Evolutionary conservation across 2,113 vertebrate species (phyloP), one percentile per base, ranked within the genome.

Genomic region (Eleginops maclovinus): DNA sequence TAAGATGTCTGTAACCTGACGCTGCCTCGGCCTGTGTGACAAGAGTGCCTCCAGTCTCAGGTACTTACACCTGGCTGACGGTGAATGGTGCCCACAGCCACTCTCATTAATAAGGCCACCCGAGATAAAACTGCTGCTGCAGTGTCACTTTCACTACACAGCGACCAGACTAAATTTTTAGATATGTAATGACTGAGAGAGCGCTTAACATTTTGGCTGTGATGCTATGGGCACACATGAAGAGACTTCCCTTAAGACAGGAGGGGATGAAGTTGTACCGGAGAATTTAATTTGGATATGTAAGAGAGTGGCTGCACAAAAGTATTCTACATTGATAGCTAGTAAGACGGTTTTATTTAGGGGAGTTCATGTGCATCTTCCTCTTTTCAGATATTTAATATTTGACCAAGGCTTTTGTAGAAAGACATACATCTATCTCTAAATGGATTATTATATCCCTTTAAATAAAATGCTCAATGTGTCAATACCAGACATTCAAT

Each of bases 1-100:
- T 63, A 79, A 84, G 76, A 46, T 16, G 17, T 72, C 61, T 50
- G 86, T 75, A 87, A 92, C 77, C 65, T 2, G 84, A 90, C 49
- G 43, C 75, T 9, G 4, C 41, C 73, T 72, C 79, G 41, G 44
- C 24, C 73, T n/a, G 70, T 17, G 47, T 43, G 56, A 66, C 56
- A 10, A n/a, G 80, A 84, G 66, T 36, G 66, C 16, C 15, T 59
- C 62, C 54, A 19, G 80, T 67, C 75, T 75, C 75, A 60, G 85
- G 83, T 61, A 43, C 77, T 82, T 88, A 80, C 67, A 89, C 82
- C 85, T 86, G 79, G 75, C 77, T 55, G 59, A 21, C 24, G 11
- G 36, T 82, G 62, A 87, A 74, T 61, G 73, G 70, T 59, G 21
- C 43, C 62, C 56, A 75, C 67, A 63, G 56, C 61, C 79, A 79